Evolutionary conservation across 2,888 invertebrate species (phyloP), one percentile per base, ranked within the genome.

Genomic region (Lepidocyrtinus sp.): DNA sequence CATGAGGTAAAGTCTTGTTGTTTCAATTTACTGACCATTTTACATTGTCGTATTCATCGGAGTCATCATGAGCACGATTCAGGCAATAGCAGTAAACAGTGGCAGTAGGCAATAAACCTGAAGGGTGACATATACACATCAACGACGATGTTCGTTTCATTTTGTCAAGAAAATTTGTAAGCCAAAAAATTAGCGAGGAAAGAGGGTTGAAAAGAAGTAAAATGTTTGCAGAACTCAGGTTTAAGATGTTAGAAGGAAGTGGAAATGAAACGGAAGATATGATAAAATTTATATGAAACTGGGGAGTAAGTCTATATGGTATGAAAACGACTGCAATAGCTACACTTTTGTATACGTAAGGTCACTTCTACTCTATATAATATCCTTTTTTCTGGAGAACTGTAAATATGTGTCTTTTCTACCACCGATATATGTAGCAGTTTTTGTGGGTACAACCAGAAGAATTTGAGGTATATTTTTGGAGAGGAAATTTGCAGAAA

Each of bases 271-370:
- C 68, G 78, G 73, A 78, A 73, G 59, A 59, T 68, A 45, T 50
- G 73, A 78, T 72, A 78, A 78, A 72, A 68, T 78, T 78, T 78
- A 78, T 78, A 78, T 72, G 67, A 72, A 78, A 62, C 68, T 72
- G 55, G 77, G 65, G 71, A 73, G 61, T 36, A 45, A 50, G 69
- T 9, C 15, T 12, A 36, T 36, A 12, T 36, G 36, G 36, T 36
- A 36, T 36, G 12, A 36, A 36, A 36, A 36, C 12, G 36, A 12
- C 36, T 36, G 36, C 36, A 36, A 36, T 36, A 36, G 12, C 36
- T 36, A 12, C 36, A 36, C 12, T 5, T 12, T 36, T 36, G 12
- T 36, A 7, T 36, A 12, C 12, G 12, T 36, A 36, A n/a, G 36
- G 36, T 36, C 36, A 36, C 36, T 36, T 36, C 12, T 36, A 5